Evolutionary conservation across 2,797 vertebrate species (phyloP).

Genomic region (Micrastur ruficollis): DNA sequence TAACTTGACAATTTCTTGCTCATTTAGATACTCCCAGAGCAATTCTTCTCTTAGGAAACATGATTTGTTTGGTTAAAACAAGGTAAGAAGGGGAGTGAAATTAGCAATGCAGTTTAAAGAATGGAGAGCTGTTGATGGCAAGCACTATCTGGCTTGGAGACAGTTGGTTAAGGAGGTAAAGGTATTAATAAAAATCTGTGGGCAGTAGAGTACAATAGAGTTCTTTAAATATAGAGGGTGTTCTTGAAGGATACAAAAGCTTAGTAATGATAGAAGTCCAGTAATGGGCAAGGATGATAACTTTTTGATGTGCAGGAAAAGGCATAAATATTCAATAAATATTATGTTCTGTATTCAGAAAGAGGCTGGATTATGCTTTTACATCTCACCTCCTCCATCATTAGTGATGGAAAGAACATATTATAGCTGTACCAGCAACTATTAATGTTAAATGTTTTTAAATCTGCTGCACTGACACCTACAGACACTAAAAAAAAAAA

Average conservation of each 20-base stretch:
- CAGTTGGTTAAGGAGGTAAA: not conserved
- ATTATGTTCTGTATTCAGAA: constrained; percentile 48
- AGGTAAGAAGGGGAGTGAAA: not conserved
- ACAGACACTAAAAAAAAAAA: constrained; percentile 8
- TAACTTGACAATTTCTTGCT: not conserved
- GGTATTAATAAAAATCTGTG: constrained; percentile 56
- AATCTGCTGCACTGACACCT: constrained; percentile 26
- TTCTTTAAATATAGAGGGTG: constrained; percentile 18
- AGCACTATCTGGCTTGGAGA: not conserved
- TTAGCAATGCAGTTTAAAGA: not conserved
- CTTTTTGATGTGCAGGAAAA: constrained; percentile 29
- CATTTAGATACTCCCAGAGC: not conserved
- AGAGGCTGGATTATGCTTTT: constrained; percentile 32
- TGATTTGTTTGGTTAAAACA: constrained; percentile 11
- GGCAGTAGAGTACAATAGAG: constrained; percentile 9
- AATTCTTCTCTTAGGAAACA: not conserved
- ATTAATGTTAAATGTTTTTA: constrained; percentile 44
- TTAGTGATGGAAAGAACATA: constrained; percentile 34
- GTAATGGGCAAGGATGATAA: not conserved
- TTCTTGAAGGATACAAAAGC: constrained; percentile 26
- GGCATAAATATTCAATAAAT: constrained; percentile 56
- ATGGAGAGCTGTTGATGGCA: not conserved
- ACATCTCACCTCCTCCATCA: constrained; percentile 24
- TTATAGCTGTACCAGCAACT: constrained; percentile 27
- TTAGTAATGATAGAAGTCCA: constrained; percentile 25